Base-by-base conservation (phyloP, 2,113 vertebrate species). In the Pipra filicauda region DNA sequence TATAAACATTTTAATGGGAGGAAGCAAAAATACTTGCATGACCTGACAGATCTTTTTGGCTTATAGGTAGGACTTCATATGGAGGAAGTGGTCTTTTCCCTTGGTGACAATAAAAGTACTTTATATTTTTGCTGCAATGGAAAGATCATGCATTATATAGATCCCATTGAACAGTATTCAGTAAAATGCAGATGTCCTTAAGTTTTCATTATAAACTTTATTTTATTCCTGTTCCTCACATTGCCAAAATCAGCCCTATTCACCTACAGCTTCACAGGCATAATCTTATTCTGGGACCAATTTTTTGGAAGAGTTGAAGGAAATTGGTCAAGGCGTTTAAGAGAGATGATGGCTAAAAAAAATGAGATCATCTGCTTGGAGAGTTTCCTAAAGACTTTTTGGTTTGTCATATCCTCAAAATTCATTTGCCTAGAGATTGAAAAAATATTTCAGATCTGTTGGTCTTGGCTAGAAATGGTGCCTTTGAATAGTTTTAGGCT, bases 251-350 rank as follows among this genome's bases (percentile, higher is more conserved):
- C 85, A 95, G 75, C 62, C n/a, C 75, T 69, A n/a, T 65, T 59
- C 76, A 92, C 90, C 85, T 75, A 94, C 92, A 64, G 49, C n/a
- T 93, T 94, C 75, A 95, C 83, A 96, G 27, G 77, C 87, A 70
- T 90, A 73, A 89, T 92, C 84, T 93, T 92, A 95, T 65, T 93
- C 86, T 93, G 85, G 78, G 67, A 88, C 46, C 91, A 61, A 86
- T 79, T 91, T 96, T 95, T 91, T 96, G 95, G 92, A 94, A 88
- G 57, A 93, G 55, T 51, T 94, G 72, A 92, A 91, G 88, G 94
- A 97, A 97, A 93, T 85, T 88, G 89, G 88, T 96, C 91, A 95
- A 97, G 86, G 94, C 91, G 84, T 97, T 96, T 95, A 96, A 95
- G 90, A 91, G 84, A 92, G 54, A 76, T 54, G 91, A 83, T 65